These are phyloP conservation scores for Lasioglossum leucozonium DNA, from an alignment of 2,888 invertebrate species.

Conservation along the genomic window DNA sequence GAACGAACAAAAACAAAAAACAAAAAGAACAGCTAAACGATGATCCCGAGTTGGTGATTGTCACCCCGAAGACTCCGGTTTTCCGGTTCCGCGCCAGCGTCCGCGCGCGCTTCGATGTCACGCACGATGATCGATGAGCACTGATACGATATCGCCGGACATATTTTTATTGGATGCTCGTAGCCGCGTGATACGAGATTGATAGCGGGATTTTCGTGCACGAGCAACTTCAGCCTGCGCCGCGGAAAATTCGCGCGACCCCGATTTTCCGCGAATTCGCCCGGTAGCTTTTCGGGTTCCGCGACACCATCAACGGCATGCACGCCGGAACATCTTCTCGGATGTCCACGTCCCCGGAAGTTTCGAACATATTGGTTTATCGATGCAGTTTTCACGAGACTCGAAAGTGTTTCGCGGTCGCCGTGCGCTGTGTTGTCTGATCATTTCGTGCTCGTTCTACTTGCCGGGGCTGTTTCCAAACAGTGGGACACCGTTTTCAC, in stretches of 20 bases:
- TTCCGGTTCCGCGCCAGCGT: neutral
- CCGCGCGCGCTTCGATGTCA: neutral
- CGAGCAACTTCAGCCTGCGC: neutral
- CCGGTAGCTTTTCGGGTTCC: neutral
- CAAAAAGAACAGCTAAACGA: neutral
- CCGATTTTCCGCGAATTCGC: neutral
- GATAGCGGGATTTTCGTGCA: neutral
- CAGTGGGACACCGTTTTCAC: neutral
- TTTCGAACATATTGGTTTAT: neutral
- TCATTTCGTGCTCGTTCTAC: neutral
- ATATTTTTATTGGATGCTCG: slow-evolving; percentile 8
- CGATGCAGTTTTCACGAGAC: neutral
- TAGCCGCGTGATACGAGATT: neutral
- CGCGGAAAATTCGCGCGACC: neutral
- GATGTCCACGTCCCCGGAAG: neutral
- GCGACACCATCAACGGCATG: neutral
- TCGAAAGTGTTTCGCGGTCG: neutral
- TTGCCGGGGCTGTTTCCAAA: neutral
- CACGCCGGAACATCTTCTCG: neutral
- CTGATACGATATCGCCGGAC: slow-evolving; percentile 17
- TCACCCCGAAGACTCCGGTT: neutral
- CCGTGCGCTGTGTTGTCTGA: neutral
- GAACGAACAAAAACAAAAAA: no score
- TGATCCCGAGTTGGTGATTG: neutral
- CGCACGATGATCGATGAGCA: neutral